phyloP scores from a whole-genome alignment of 53 echinoderm and acorn worm species.

The Patiria pectinifera region DNA sequence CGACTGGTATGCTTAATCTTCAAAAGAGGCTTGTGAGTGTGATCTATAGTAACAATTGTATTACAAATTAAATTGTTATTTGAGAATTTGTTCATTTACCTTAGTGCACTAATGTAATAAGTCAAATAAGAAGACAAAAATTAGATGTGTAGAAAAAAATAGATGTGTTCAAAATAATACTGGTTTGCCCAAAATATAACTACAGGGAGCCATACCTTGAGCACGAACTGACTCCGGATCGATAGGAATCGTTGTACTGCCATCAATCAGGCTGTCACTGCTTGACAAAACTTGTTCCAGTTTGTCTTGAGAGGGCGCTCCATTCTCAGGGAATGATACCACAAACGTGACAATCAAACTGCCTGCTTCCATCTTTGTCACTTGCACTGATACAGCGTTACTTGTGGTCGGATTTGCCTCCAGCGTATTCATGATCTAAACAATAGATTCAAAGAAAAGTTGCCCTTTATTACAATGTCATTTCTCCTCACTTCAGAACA shows the following conservation, averaged over 20 bases:
- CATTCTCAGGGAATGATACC: background rate
- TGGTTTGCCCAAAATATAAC: too few species aligned
- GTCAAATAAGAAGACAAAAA: too few species aligned
- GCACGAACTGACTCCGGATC: background rate
- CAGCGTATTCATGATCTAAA: background rate
- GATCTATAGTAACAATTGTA: too few species aligned
- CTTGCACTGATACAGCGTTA: background rate
- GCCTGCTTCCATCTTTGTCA: conserved; percentile 9
- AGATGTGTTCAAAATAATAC: too few species aligned
- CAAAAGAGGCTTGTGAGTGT: too few species aligned
- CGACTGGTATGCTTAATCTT: too few species aligned
- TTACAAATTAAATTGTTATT: too few species aligned
- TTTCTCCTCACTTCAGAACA: too few species aligned
- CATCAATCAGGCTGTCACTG: background rate
- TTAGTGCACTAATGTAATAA: too few species aligned
- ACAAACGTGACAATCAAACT: conserved; percentile 15
- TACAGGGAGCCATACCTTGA: too few species aligned
- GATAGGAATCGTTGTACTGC: background rate
- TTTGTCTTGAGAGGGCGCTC: background rate
- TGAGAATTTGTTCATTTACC: too few species aligned
- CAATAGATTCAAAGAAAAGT: background rate
- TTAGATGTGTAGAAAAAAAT: too few species aligned
- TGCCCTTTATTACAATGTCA: background rate
- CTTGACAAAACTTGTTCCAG: background rate
- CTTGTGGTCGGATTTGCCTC: background rate